Evolutionary conservation across 2,797 vertebrate genomes (phyloP), one percentile per base, ranked within the genome.

Genomic region (Eospalax fontanierii): DNA sequence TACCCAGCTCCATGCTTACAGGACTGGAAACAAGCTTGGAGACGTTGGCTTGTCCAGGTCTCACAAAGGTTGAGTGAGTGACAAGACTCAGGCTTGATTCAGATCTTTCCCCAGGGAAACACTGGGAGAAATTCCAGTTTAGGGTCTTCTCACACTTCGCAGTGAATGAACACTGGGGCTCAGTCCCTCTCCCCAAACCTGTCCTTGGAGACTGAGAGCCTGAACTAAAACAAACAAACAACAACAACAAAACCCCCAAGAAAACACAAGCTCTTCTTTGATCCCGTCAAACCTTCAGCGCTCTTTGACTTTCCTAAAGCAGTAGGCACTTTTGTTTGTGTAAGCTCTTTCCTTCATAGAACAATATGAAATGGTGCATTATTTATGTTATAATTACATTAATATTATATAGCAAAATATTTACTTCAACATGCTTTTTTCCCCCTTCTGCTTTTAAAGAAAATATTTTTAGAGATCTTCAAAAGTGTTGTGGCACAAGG

Each of bases 241-340:
- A n/a, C n/a, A n/a, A n/a, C n/a, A n/a, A n/a, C n/a, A n/a, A n/a
- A 94, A 57, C 89, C 82, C 70, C 95, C 71, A 65, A 91, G 80
- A 95, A 93, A 90, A 79, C 19, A 33, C 70, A 94, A 63, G 30
- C 76, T 89, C 73, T 91, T 76, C 80, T 81, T 43, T 66, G 92
- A 91, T 46, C 19, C 21, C 83, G 93, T 91, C 22, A 57, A 57
- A 95, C 65, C 40, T 76, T 57, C 75, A 70, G 86, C 50, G 28
- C 66, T 76, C 24, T 15, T 3, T 28, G 79, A 86, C 35, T 54
- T 33, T 54, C 30, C 1, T 15, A 68, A n/a, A 50, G 63, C 30
- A n/a, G 33, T 8, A 6, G n/a, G 30, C 66, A 61, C 63, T 88
- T 93, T 40, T 38, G 38, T 61, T 66, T 88, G 73, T 7, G 40